Base-by-base conservation (phyloP, 2,888 invertebrate species). In the Mellilla xanthometata region DNA sequence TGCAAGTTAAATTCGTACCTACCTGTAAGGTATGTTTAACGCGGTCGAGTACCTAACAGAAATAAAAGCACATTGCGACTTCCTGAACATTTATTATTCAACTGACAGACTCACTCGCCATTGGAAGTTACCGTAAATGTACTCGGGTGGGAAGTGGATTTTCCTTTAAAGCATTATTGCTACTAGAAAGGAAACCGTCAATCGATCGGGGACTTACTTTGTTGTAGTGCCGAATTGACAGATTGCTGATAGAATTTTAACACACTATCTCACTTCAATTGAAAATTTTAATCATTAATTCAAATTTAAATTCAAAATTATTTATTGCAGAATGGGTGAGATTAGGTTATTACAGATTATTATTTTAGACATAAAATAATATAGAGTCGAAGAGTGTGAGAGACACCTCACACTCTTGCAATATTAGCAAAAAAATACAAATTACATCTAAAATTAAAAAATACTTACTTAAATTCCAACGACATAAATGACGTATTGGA, bases 81-180 rank as follows among this genome's bases (percentile, higher is more conserved):
- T 68, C 62, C 63, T 52, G 44, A 58, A 64, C 75, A 82, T 84
- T 81, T 76, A 82, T 82, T 81, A 84, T 83, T 84, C 78, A 84
- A 54, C 60, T 72, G 76, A 72, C 79, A 70, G 63, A 76, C 76
- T 81, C 75, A 75, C 67, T 76, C 73, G 72, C 77, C 68, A 71
- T 75, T 72, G 68, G 65, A 67, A 77, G 68, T 71, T 72, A 53
- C 56, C 59, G 52, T 55, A 57, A 53, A 54, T 66, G 70, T 68
- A 73, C 81, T 78, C 74, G 69, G 65, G 66, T 56, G 62, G 65
- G 63, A 65, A 71, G 73, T 74, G 65, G 62, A 71, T 73, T 76
- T 75, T 71, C 65, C 66, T 72, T 63, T 67, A 71, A 72, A 73
- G 68, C 69, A 68, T 78, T 78, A 71, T 77, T 77, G 66, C 70